Base-by-base conservation (phyloP, 2,888 invertebrate genomes). In the Hypercompe scribonia region DNA sequence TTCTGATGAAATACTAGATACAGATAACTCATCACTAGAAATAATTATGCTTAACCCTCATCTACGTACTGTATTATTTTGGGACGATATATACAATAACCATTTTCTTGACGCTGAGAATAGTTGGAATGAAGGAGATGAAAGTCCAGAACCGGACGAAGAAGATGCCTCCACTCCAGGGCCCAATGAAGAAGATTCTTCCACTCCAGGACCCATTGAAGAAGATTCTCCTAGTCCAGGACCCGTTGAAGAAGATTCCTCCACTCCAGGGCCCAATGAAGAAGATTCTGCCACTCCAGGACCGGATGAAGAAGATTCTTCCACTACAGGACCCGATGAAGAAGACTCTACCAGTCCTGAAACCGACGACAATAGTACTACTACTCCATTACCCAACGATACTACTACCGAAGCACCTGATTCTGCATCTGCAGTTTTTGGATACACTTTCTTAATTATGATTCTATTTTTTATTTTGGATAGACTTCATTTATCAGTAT, bases 71-170 rank as follows among this genome's bases (percentile, higher is more conserved):
- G 65, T 93, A 13, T 68, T 75, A 0, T 95, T 94, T 75, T 95
- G 95, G 95, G 87, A 93, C 61, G 74, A 80, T 11, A 89, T 94
- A 71, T 95, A 95, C 77, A 78, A 77, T 5, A 79, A 88, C 3
- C 79, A 92, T 79, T 95, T 94, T 73, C 76, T 89, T 21, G 94
- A 95, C 78, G 94, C 94, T 50, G 78, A 87, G 76, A 87, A 91
- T 65, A 90, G 74, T 61, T 94, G 93, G 92, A 82, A 82, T 7
- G 86, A 86, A 2, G 69, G 91, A 65, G 76, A 36, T 28, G 86
- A 87, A 3, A 87, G 88, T 28, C 4, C 58, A 4, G 58, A 24
- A 58, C 24, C 13, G 5, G 50, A n/a, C 46, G 72, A 61, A 42
- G 65, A 68, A 5, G 58, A 31, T n/a, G 61, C 31, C 50, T 54